phyloP scores from a whole-genome alignment of 2,113 vertebrate species.

The Murina feae region DNA sequence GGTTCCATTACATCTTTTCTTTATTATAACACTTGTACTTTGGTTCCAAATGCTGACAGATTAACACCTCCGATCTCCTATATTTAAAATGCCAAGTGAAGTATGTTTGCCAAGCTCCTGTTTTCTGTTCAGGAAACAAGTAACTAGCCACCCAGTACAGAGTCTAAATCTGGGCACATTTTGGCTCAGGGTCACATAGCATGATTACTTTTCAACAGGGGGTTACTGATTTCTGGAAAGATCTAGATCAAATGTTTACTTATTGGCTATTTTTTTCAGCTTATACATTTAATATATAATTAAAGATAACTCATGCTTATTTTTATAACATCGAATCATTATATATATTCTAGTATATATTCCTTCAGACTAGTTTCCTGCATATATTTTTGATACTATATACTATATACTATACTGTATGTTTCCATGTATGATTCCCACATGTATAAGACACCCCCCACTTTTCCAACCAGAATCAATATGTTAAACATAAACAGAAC shows the following conservation, averaged over 20 bases:
- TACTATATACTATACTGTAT: neutral
- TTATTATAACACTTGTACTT: neutral
- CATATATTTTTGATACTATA: neutral
- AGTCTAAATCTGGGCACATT: neutral
- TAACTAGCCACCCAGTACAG: neutral
- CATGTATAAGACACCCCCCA: no score
- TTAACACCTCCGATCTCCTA: neutral
- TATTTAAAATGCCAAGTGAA: neutral
- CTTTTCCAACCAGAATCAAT: no score
- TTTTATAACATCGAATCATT: neutral
- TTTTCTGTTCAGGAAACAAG: neutral
- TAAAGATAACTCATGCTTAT: neutral
- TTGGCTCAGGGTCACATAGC: neutral
- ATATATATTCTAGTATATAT: neutral
- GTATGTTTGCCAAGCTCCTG: neutral
- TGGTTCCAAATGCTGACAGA: neutral
- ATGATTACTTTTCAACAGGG: neutral
- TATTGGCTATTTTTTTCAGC: neutral
- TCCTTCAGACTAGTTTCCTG: neutral
- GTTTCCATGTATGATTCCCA: no score
- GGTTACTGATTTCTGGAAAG: neutral
- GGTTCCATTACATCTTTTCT: neutral
- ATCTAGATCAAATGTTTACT: neutral
- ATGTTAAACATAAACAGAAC: no score
- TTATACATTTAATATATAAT: neutral